phyloP scores from a whole-genome alignment of 2,888 invertebrate genomes.

The Cantharis flavilabris region DNA sequence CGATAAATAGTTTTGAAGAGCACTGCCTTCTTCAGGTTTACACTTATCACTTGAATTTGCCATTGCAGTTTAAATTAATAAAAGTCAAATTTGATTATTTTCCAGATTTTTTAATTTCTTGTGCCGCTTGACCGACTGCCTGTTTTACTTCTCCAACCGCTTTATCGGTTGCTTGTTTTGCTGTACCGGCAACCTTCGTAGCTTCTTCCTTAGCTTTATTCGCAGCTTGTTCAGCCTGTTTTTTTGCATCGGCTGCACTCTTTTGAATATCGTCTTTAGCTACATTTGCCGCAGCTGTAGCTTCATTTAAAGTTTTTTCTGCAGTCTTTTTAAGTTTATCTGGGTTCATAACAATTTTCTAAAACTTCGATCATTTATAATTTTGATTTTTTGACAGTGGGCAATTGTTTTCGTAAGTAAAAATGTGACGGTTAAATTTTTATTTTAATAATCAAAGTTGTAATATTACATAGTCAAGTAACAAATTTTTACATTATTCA shows the following conservation, averaged over 20 bases:
- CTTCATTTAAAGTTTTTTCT: background rate
- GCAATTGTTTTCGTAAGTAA: background rate
- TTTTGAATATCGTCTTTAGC: background rate
- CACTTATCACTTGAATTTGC: background rate
- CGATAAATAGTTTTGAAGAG: background rate
- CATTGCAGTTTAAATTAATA: background rate
- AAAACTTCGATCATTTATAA: background rate
- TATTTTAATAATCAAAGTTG: background rate
- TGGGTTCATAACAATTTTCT: background rate
- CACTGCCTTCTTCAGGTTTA: background rate
- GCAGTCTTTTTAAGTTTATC: background rate
- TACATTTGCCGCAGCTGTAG: background rate
- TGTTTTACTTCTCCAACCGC: background rate
- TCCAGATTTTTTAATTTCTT: background rate
- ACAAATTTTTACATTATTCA: background rate
- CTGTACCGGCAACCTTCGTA: background rate
- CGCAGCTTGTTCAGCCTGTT: background rate
- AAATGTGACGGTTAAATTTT: background rate
- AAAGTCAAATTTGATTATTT: background rate
- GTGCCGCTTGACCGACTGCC: background rate
- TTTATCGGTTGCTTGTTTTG: background rate
- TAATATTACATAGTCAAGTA: background rate
- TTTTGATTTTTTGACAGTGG: background rate
- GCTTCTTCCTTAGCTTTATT: background rate
- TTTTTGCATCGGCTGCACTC: background rate